These are phyloP conservation scores for Drosophila helvetica DNA, from an alignment of 2,888 invertebrate species.

Conservation along the genomic window DNA sequence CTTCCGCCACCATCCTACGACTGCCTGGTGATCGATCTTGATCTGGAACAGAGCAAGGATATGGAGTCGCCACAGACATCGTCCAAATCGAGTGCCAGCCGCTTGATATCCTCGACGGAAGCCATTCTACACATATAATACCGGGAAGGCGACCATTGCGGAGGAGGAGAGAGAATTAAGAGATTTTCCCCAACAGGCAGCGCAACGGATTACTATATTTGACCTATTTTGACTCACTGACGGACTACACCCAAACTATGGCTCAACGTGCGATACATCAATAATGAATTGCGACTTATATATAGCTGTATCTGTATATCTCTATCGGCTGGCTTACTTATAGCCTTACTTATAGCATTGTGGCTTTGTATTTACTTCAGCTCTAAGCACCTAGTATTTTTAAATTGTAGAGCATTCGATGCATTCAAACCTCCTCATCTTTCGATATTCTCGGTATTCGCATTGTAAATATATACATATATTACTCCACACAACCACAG, in stretches of 20 bases:
- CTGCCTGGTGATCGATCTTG: slow-evolving; percentile 82
- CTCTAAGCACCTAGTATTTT: slow-evolving; percentile 63
- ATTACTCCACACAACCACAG: slow-evolving; percentile 46
- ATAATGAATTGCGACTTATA: neutral
- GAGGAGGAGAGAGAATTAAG: slow-evolving; percentile 75
- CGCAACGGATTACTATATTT: slow-evolving; percentile 46
- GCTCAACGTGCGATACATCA: slow-evolving; percentile 1
- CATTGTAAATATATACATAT: slow-evolving; percentile 52
- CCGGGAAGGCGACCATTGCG: neutral
- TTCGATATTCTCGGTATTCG: slow-evolving; percentile 10
- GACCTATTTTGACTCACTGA: slow-evolving; percentile 5
- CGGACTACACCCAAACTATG: slow-evolving; percentile 9
- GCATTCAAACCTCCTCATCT: neutral
- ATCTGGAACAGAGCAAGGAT: slow-evolving; percentile 80
- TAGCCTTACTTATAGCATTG: slow-evolving; percentile 22
- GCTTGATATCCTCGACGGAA: slow-evolving; percentile 39
- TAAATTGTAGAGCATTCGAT: slow-evolving; percentile 36
- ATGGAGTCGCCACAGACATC: slow-evolving; percentile 65
- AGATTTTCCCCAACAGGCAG: slow-evolving; percentile 65
- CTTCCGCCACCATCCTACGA: slow-evolving; percentile 84
- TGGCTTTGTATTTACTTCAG: slow-evolving; percentile 72
- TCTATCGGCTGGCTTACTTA: slow-evolving; percentile 24
- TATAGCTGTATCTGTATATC: slow-evolving; percentile 5
- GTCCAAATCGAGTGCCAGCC: slow-evolving; percentile 44
- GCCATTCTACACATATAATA: slow-evolving; percentile 75